These are phyloP conservation scores for Aphelenchoides bicaudatus DNA, from an alignment of 2,888 invertebrate genomes.

Conservation along the genomic window DNA sequence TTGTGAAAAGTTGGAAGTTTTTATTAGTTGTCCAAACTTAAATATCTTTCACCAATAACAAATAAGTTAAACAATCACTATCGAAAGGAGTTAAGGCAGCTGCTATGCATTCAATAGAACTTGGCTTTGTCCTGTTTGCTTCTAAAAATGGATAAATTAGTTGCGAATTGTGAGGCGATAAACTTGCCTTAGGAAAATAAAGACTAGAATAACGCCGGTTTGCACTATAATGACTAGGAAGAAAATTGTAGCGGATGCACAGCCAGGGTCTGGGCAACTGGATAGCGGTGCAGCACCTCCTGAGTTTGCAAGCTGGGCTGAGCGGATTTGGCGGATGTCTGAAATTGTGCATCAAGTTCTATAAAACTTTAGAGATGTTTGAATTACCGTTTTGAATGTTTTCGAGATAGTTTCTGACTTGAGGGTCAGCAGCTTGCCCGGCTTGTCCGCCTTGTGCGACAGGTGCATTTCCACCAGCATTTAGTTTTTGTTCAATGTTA, in stretches of 20 bases:
- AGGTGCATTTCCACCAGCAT: conserved; percentile 20
- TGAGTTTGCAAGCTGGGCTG: conserved; percentile 24
- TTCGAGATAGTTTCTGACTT: conserved; percentile 31
- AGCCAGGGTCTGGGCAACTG: conserved; percentile 33
- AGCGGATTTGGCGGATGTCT: conserved; percentile 36
- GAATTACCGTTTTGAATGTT: conserved; percentile 38
- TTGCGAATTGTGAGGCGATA: background rate
- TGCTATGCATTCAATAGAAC: conserved; percentile 46
- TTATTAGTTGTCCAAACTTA: conserved; percentile 1
- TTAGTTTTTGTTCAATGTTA: conserved; percentile 53
- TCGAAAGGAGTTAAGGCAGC: conserved; percentile 2
- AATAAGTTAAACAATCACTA: conserved; percentile 1
- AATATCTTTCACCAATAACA: background rate
- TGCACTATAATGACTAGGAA: conserved; percentile 46
- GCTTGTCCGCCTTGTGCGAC: background rate
- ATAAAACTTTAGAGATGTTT: no score
- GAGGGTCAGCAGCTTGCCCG: conserved; percentile 8
- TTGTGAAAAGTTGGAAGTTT: background rate
- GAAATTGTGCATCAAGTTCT: no score
- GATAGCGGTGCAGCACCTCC: conserved; percentile 18
- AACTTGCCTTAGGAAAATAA: conserved; percentile 48
- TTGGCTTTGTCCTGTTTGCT: conserved; percentile 58
- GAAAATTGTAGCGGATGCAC: conserved; percentile 47
- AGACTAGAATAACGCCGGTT: conserved; percentile 44
- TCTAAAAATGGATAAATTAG: conserved; percentile 36